A percentile compares a stretch with the other conserved stretches of the same genome.
Evolutionary conservation across 2,888 invertebrate genomes (phyloP).

Genomic region (Trisateles emortualis): DNA sequence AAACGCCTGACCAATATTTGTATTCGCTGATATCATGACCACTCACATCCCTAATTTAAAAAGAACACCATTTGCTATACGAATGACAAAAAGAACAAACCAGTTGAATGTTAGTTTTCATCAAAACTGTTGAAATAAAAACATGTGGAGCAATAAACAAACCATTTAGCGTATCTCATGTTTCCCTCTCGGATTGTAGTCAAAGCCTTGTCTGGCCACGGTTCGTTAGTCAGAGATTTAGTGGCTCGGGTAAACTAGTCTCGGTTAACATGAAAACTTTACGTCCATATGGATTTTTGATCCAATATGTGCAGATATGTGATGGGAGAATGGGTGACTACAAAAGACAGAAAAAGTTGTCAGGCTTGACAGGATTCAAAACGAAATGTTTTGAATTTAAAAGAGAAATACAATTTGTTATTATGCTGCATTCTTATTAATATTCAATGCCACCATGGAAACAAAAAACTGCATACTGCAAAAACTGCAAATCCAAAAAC

Average conservation of each 20-base stretch:
- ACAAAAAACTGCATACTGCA: too few relatives aligned
- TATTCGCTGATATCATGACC: too few relatives aligned
- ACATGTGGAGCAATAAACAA: not conserved
- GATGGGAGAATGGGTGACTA: slow-evolving; percentile 13
- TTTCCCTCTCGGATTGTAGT: slow-evolving; percentile 30
- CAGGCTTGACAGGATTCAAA: too few relatives aligned
- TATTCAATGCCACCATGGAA: too few relatives aligned
- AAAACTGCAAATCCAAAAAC: too few relatives aligned
- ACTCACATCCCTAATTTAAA: too few relatives aligned
- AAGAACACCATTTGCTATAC: too few relatives aligned
- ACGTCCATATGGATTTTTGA: slow-evolving; percentile 31
- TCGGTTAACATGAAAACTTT: slow-evolving; percentile 40
- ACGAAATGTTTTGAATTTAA: too few relatives aligned
- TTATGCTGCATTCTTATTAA: too few relatives aligned
- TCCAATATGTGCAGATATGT: slow-evolving; percentile 20
- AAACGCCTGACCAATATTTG: too few relatives aligned
- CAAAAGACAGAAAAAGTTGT: not conserved
- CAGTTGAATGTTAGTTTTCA: not conserved
- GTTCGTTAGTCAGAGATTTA: slow-evolving; percentile 60
- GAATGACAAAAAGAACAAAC: not conserved
- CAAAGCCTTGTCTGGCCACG: slow-evolving; percentile 38
- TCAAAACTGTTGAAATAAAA: not conserved
- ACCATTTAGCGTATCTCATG: slow-evolving; percentile 19
- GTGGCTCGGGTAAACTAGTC: slow-evolving; percentile 22
- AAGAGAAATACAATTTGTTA: too few relatives aligned